phyloP scores from a whole-genome alignment of 2,888 invertebrate genomes.

The Coelopa pilipes region DNA sequence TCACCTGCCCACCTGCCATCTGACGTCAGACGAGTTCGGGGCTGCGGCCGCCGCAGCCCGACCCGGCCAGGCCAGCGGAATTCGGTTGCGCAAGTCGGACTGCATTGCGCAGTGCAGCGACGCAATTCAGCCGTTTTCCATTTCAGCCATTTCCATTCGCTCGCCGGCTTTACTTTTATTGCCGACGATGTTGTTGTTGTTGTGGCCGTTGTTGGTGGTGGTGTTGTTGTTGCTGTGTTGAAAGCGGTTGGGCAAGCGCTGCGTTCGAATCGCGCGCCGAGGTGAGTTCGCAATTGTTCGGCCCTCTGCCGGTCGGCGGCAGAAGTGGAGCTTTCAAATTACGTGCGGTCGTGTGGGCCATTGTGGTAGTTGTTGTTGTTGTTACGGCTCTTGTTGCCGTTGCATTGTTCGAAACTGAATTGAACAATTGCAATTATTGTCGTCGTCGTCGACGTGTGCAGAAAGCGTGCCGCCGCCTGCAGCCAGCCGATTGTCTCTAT shows the following conservation, averaged over 20 bases:
- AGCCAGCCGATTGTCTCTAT: neutral
- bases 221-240: neutral
- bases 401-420: neutral
- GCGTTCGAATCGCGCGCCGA: neutral
- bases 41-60: too few species aligned
- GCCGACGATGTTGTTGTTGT: neutral
- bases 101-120: neutral
- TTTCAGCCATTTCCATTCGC: neutral
- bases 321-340: constrained; percentile 16
- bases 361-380: neutral
- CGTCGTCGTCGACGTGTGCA: constrained; percentile 26
- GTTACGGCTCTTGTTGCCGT: neutral
- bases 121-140: neutral
- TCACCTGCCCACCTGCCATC: neutral
- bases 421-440: constrained; percentile 10
- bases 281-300: too few species aligned
- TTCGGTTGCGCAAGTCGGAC: neutral
- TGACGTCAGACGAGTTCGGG: too few species aligned
- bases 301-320: neutral
- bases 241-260: too few species aligned
- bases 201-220: neutral
- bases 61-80: too few species aligned
- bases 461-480: constrained; percentile 30
- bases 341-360: neutral
- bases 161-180: neutral